Conservation (phyloP, 2,113 vertebrate genomes). For the Chiloscyllium plagiosum region DNA sequence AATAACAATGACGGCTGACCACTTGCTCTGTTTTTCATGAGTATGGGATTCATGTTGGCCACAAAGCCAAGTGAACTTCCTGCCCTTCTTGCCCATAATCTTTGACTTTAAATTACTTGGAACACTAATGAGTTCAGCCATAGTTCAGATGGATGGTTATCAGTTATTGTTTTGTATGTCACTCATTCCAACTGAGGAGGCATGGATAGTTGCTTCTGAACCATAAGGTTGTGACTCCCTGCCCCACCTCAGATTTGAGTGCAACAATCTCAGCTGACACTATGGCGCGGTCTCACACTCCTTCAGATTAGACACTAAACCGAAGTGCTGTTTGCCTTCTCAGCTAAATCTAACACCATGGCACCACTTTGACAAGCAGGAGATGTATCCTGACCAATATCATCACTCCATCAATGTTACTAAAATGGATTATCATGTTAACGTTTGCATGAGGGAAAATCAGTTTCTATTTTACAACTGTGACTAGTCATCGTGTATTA, state of each 20-base stretch:
- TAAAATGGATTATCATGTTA: neutral
- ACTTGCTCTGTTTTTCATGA: neutral
- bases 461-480: neutral
- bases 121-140: neutral
- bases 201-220: neutral
- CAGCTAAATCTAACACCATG: neutral
- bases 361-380: neutral
- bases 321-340: neutral
- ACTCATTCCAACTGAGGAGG: neutral
- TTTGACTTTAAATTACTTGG: neutral
- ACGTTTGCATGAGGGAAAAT: neutral
- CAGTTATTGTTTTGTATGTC: neutral
- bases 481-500: neutral
- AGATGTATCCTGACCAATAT: neutral
- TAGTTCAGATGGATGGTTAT: neutral
- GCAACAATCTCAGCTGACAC: neutral
- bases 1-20: neutral
- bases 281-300: neutral
- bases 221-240: neutral
- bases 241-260: neutral
- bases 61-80: neutral
- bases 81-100: too few relatives aligned
- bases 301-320: neutral
- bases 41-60: neutral
- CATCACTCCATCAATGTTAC: neutral